Conservation (phyloP, 2,113 vertebrate species). For the Pholis gunnellus region DNA sequence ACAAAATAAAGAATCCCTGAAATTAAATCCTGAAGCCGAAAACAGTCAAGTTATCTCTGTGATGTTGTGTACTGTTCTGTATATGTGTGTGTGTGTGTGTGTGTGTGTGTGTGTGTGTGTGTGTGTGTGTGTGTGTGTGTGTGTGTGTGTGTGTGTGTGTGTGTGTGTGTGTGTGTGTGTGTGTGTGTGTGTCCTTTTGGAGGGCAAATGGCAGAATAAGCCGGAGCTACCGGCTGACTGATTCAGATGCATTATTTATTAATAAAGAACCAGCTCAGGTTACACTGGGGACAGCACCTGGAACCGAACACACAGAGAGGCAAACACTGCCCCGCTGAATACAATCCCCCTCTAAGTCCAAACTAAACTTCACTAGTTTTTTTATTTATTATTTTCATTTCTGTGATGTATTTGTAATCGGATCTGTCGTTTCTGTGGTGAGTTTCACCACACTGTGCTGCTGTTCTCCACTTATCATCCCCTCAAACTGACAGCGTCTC, state of each 20-base stretch:
- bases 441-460: not conserved
- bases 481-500: not conserved
- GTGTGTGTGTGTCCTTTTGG: slow-evolving; percentile 10
- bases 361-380: not conserved
- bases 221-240: slow-evolving; percentile 41
- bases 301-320: slow-evolving; percentile 23
- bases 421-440: not conserved
- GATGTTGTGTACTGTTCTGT: not conserved
- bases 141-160: not conserved
- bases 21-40: slow-evolving; percentile 8
- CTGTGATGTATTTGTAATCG: not conserved
- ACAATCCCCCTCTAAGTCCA: not conserved
- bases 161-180: not conserved
- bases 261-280: slow-evolving; percentile 60
- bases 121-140: not conserved
- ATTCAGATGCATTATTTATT: slow-evolving; percentile 70
- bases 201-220: slow-evolving; percentile 52
- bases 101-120: not conserved
- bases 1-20: not conserved
- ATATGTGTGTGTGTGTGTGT: not conserved
- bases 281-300: slow-evolving; percentile 70
- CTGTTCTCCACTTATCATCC: not conserved
- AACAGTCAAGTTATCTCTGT: not conserved
- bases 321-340: not conserved
- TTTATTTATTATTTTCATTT: not conserved